Conservation (phyloP, 2,113 vertebrate species). For the Mustelus asterias region DNA sequence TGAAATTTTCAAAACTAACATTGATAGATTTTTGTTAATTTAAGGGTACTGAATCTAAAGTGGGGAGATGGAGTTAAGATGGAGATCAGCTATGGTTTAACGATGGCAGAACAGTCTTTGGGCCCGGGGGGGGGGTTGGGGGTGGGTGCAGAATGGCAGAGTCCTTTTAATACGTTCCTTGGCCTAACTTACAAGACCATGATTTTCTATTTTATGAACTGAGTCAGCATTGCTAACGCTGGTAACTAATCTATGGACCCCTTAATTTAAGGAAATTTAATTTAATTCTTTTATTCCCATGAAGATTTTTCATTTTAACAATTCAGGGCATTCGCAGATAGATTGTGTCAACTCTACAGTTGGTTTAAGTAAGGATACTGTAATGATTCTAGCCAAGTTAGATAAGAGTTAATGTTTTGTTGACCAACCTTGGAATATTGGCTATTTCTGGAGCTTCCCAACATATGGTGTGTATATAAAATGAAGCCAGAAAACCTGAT, state of each 20-base stretch:
- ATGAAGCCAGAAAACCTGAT: background rate
- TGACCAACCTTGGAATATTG: background rate
- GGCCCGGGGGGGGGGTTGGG: no score
- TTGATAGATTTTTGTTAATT: background rate
- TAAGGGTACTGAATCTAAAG: background rate
- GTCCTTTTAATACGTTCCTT: background rate
- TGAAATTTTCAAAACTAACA: background rate
- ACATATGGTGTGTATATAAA: background rate
- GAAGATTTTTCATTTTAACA: background rate
- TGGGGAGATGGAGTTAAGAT: background rate
- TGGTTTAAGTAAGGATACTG: background rate
- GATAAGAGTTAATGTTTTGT: background rate
- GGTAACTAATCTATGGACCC: background rate
- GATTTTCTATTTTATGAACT: background rate
- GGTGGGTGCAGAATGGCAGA: background rate
- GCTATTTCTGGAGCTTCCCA: conserved; percentile 5
- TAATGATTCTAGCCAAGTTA: background rate
- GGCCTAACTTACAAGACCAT: background rate
- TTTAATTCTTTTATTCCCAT: background rate
- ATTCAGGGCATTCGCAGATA: background rate
- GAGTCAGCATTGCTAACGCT: background rate
- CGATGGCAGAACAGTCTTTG: background rate
- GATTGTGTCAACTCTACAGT: background rate
- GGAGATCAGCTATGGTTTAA: background rate
- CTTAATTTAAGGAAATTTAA: background rate